phyloP scores from a whole-genome alignment of 2,113 vertebrate species.

The Carassius gibelio region DNA sequence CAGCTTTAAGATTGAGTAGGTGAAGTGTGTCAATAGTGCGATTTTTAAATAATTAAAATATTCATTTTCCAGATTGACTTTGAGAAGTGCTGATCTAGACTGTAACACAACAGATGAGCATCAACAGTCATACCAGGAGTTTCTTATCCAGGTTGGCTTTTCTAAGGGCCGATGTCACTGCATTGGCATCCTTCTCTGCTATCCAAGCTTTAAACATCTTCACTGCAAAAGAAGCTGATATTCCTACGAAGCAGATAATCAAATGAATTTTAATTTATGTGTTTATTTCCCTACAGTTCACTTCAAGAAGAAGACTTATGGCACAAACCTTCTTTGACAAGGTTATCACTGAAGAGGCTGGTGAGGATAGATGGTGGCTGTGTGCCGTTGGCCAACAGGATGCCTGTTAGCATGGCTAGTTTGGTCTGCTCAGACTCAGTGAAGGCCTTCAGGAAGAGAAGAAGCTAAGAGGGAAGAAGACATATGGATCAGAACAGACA shows the following conservation, averaged over 20 bases:
- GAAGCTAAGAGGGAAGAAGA: constrained; percentile 74
- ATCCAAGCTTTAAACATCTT: constrained; percentile 97
- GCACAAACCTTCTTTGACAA: constrained; percentile 89
- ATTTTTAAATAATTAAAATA: background rate
- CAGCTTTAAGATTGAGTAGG: background rate
- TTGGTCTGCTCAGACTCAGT: constrained; percentile 89
- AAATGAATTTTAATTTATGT: no score
- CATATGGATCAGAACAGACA: background rate
- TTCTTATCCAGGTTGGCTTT: constrained; percentile 91
- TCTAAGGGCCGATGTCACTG: constrained; percentile 88
- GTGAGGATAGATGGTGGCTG: constrained; percentile 86
- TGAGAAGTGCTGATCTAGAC: background rate
- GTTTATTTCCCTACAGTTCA: no score
- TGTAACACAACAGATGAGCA: background rate
- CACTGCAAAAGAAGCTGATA: constrained; percentile 88
- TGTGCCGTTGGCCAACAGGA: constrained; percentile 83
- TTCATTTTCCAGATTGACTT: background rate
- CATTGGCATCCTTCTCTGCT: constrained; percentile 89
- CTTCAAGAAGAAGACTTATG: background rate
- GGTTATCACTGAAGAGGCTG: constrained; percentile 89
- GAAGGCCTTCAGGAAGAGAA: constrained; percentile 93
- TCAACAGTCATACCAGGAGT: constrained; percentile 76
- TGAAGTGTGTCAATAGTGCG: background rate
- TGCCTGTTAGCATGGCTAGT: constrained; percentile 87
- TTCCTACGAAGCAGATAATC: constrained; percentile 70